Conservation (phyloP, 2,888 invertebrate genomes). For the Diploptera punctata region DNA sequence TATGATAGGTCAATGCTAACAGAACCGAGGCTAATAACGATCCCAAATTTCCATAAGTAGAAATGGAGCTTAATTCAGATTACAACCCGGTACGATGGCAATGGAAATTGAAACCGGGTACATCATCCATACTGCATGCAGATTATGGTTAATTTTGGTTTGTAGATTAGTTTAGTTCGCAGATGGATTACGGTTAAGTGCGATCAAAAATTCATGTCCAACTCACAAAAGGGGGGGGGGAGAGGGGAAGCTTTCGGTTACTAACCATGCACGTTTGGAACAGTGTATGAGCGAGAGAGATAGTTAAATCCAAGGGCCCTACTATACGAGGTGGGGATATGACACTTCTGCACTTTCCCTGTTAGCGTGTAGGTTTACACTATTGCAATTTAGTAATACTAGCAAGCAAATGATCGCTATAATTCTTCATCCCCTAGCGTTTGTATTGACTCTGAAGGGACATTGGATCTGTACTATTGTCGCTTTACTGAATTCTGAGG, state of each 20-base stretch:
- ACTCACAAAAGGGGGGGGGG: not conserved
- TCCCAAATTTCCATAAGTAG: not conserved
- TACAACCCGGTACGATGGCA: not conserved
- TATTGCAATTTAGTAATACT: not conserved
- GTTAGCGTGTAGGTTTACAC: not conserved
- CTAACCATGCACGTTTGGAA: not conserved
- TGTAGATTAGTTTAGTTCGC: constrained; percentile 16
- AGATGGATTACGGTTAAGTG: constrained; percentile 7
- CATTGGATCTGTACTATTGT: too few relatives aligned
- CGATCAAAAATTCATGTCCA: constrained; percentile 11
- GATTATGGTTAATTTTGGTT: constrained; percentile 28
- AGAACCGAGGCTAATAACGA: not conserved
- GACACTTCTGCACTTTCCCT: too few relatives aligned
- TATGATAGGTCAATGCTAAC: too few relatives aligned
- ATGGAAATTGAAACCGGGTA: not conserved
- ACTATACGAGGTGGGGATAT: too few relatives aligned
- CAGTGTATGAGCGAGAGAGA: too few relatives aligned
- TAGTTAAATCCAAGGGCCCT: not conserved
- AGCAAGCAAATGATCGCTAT: not conserved
- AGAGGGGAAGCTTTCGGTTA: not conserved
- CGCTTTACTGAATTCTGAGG: too few relatives aligned
- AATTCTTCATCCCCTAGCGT: too few relatives aligned
- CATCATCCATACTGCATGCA: constrained; percentile 3
- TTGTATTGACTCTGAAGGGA: too few relatives aligned
- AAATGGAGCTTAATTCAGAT: not conserved